phyloP scores from a whole-genome alignment of 2,113 vertebrate genomes.

The Xenopus laevis region DNA sequence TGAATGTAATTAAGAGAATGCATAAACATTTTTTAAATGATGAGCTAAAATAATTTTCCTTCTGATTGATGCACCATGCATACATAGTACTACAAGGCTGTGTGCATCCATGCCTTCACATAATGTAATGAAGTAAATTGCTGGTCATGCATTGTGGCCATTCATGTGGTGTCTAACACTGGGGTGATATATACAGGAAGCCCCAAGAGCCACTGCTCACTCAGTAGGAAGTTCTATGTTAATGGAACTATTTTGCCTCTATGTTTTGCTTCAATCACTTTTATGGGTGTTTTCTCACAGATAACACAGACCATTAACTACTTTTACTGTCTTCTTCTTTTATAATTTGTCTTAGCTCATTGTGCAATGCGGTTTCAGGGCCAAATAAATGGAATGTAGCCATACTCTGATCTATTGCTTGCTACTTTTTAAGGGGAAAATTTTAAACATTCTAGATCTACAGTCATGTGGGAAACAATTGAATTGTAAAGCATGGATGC shows the following conservation, averaged over 20 bases:
- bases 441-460: conserved; percentile 24
- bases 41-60: no score
- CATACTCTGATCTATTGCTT: conserved; percentile 12
- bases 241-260: conserved; percentile 16
- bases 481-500: conserved; percentile 18
- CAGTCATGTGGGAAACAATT: conserved; percentile 35
- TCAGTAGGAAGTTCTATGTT: not conserved
- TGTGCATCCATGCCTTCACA: no score
- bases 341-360: conserved; percentile 9
- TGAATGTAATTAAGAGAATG: no score
- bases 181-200: not conserved
- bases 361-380: conserved; percentile 1
- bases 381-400: conserved; percentile 24
- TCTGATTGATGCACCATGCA: no score
- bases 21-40: no score
- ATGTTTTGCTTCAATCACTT: conserved; percentile 1
- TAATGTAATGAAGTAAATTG: no score
- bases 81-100: no score
- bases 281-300: conserved; percentile 11
- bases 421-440: conserved; percentile 23
- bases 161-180: not conserved
- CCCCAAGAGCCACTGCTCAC: no score
- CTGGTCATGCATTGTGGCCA: not conserved
- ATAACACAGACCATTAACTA: conserved; percentile 24
- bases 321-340: conserved; percentile 20